Conservation (phyloP, 2,888 invertebrate species). For the Thymelicus sylvestris region DNA sequence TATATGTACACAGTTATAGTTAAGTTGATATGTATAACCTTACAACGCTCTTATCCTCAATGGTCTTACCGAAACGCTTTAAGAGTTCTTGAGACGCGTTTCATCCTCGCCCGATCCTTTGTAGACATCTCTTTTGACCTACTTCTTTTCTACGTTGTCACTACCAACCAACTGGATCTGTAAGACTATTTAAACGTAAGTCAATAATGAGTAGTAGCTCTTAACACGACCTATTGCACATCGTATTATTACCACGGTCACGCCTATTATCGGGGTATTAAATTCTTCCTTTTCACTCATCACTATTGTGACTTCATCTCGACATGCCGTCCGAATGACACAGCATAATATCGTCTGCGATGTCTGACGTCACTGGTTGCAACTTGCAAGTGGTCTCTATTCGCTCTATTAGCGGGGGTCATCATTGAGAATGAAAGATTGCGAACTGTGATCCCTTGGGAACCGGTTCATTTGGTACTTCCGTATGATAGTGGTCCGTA, state of each 20-base stretch:
- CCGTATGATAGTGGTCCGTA: not conserved
- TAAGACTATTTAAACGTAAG: too few relatives aligned
- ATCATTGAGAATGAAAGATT: constrained; percentile 32
- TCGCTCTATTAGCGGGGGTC: constrained; percentile 29
- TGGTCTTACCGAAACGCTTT: too few relatives aligned
- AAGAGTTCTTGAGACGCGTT: too few relatives aligned
- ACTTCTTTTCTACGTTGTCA: too few relatives aligned
- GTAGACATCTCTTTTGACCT: too few relatives aligned
- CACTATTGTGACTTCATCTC: not conserved
- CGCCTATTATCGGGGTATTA: not conserved
- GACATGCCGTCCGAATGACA: constrained; percentile 28
- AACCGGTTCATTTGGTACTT: constrained; percentile 13
- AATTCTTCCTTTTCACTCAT: not conserved
- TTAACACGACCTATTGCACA: not conserved
- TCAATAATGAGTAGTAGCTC: not conserved
- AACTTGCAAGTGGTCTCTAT: constrained; percentile 37
- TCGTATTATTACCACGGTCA: not conserved
- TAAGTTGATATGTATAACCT: too few relatives aligned
- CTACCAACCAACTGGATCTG: too few relatives aligned
- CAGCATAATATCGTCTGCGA: constrained; percentile 20
- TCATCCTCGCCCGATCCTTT: too few relatives aligned
- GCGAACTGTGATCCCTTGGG: constrained; percentile 35
- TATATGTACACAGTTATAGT: too few relatives aligned
- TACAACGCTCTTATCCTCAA: too few relatives aligned
- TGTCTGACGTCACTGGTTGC: constrained; percentile 23